Percentiles rank a stretch among this genome's conserved stretches.
Evolutionary conservation across 2,797 vertebrate species (phyloP).

Genomic region (Galaxias olidus): DNA sequence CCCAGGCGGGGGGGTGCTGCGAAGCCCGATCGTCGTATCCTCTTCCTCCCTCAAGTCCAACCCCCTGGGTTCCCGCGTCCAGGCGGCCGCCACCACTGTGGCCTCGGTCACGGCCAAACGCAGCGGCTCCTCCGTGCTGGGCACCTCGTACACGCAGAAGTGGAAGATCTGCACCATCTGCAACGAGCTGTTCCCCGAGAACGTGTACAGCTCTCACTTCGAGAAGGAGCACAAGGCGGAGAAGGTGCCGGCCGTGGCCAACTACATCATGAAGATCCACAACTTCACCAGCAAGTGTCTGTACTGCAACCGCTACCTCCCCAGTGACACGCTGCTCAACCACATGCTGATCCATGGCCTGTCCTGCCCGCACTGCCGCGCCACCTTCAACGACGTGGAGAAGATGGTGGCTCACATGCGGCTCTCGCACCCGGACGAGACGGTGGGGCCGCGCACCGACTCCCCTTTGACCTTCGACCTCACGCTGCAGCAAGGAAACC

Average conservation of each 20-base stretch:
- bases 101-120: constrained; percentile 78
- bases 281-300: constrained; percentile 99
- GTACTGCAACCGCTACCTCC: constrained; percentile 98
- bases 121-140: constrained; percentile 81
- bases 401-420: constrained; percentile 99
- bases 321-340: constrained; percentile 95
- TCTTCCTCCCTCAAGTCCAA: constrained; percentile 83
- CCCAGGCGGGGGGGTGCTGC: constrained; percentile 80
- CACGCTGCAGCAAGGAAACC: constrained; percentile 96
- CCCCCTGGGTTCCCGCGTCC: constrained; percentile 84
- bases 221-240: constrained; percentile 99
- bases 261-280: constrained; percentile 99
- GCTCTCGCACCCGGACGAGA: constrained; percentile 89
- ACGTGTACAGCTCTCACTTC: constrained; percentile 96
- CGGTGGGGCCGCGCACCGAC: constrained; percentile 90
- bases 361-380: constrained; percentile 94
- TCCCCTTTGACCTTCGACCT: constrained; percentile 97
- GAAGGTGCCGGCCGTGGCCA: constrained; percentile 96
- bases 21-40: constrained; percentile 79
- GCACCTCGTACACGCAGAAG: constrained; percentile 95
- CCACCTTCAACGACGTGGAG: constrained; percentile 97
- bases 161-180: constrained; percentile 99
- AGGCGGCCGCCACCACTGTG: constrained; percentile 80
- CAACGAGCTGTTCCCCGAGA: constrained; percentile 98
- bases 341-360: constrained; percentile 98